phyloP scores from a whole-genome alignment of 2,797 vertebrate genomes.

The Myioborus melanocephalus region DNA sequence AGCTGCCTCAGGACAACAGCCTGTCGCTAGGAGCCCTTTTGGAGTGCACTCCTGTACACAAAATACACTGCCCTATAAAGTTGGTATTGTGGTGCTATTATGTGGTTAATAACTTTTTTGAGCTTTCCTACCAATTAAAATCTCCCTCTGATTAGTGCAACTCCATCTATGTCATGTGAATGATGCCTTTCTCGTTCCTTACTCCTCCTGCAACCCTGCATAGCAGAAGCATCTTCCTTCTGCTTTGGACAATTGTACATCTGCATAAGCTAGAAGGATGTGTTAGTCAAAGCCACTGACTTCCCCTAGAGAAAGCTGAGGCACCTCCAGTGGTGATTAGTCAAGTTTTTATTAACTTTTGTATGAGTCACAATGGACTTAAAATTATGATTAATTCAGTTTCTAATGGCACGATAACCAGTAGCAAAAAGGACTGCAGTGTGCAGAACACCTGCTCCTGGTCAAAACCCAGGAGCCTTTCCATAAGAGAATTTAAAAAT shows the following conservation, averaged over 20 bases:
- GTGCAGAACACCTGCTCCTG: neutral
- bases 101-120: neutral
- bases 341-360: neutral
- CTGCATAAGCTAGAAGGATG: neutral
- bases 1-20: neutral
- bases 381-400: neutral
- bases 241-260: neutral
- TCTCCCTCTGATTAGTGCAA: neutral
- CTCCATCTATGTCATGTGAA: neutral
- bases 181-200: fast-evolving
- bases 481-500: neutral
- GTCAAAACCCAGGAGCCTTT: neutral
- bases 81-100: neutral
- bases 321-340: neutral
- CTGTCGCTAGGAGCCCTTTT: neutral
- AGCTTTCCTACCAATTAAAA: neutral
- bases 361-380: neutral
- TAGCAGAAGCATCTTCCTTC: neutral
- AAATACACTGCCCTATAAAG: neutral
- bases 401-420: neutral
- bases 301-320: neutral
- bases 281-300: neutral
- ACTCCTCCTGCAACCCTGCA: neutral
- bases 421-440: neutral
- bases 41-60: fast-evolving